phyloP scores from a whole-genome alignment of 2,113 vertebrate genomes.

The Vimba vimba region DNA sequence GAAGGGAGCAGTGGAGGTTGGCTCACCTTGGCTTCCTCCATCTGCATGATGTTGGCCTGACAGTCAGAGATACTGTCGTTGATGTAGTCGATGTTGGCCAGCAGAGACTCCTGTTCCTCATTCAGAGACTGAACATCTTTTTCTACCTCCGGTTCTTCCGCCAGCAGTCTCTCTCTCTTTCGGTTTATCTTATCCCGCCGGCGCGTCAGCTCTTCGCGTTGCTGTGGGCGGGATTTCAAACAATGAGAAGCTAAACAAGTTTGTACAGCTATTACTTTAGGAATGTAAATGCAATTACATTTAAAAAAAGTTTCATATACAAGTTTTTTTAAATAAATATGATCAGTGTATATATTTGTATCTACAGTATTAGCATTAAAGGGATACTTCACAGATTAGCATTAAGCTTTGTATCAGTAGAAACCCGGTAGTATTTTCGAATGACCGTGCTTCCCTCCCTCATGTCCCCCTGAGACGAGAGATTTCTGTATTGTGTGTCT shows the following conservation, averaged over 20 bases:
- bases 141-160: slow-evolving; percentile 83
- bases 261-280: neutral
- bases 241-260: neutral
- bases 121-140: slow-evolving; percentile 80
- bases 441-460: too few relatives aligned
- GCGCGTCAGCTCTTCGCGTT: slow-evolving; percentile 96
- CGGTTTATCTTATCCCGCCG: slow-evolving; percentile 90
- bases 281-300: neutral
- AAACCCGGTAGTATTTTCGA: too few relatives aligned
- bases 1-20: too few relatives aligned
- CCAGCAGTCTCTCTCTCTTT: slow-evolving; percentile 82
- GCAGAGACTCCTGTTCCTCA: slow-evolving; percentile 91
- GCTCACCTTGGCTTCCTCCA: slow-evolving; percentile 93
- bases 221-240: slow-evolving; percentile 70
- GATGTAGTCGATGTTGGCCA: slow-evolving; percentile 96
- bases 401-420: too few relatives aligned
- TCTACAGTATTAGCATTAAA: too few relatives aligned
- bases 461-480: too few relatives aligned
- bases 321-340: too few relatives aligned
- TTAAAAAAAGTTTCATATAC: too few relatives aligned
- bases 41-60: slow-evolving; percentile 98
- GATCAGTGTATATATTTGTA: too few relatives aligned
- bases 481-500: too few relatives aligned
- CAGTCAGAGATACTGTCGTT: slow-evolving; percentile 96
- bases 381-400: too few relatives aligned